Base-by-base conservation (phyloP, 2,113 vertebrate species). In the Zosterops japonicus region DNA sequence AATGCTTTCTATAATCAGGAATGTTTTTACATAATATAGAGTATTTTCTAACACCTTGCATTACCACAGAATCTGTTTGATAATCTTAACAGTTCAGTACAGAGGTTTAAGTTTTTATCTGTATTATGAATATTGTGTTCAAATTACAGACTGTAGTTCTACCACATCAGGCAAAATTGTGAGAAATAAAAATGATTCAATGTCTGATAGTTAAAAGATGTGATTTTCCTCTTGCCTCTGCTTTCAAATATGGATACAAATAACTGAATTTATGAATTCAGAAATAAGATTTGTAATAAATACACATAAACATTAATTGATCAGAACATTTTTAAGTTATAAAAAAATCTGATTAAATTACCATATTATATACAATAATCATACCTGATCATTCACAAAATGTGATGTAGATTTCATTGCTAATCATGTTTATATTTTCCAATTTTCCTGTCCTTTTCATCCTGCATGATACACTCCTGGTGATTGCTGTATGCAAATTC, bases 371-470 rank as follows among this genome's bases (percentile, higher is more conserved):
- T 78, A 67, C 33, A 86, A 83, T 83, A 90, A 78, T 95, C 69
- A 93, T 70, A 93, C 59, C 64, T 89, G 39, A 59, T 94, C 11
- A 63, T 93, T 95, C 79, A 81, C 78, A 75, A 69, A 96, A 93
- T 56, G 20, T 67, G 36, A 92, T 91, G 68, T 87, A 90, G 68
- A 90, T 94, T 92, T 56, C 75, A 35, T 89, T 85, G 46, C 49
- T 95, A 79, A 92, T 95, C 94, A 64, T 59, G 69, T 81, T 95
- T 90, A 31, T 78, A 89, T 96, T 90, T 75, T 49, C 22, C n/a
- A 83, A 2, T 93, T 75, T 92, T 92, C 65, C 47, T 89, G 68
- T 94, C 41, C 64, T 93, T 94, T 80, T 80, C 68, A 78, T 94
- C 41, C 49, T 92, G 25, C 46, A 6, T 65, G 53, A 79, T 49